These are phyloP conservation scores for Plebejus melissa DNA, from an alignment of 2,888 invertebrate species.

Conservation along the genomic window DNA sequence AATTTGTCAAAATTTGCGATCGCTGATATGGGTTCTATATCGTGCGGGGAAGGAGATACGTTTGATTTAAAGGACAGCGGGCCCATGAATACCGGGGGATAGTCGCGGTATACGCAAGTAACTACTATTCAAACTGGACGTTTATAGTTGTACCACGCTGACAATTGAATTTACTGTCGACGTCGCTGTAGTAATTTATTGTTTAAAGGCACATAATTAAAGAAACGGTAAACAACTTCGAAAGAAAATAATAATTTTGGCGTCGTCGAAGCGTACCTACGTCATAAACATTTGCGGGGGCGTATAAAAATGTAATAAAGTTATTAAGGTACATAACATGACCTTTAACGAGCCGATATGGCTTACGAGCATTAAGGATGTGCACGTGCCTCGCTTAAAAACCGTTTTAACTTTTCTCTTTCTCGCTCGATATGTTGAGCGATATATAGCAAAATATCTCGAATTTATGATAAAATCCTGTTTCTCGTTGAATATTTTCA, in stretches of 20 bases:
- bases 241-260: background rate
- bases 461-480: conserved; percentile 21
- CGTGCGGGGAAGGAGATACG: conserved; percentile 38
- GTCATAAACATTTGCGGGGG: background rate
- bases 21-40: conserved; percentile 41
- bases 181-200: background rate
- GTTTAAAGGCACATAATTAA: background rate
- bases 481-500: background rate
- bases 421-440: conserved; percentile 19
- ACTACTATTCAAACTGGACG: conserved; percentile 41
- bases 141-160: conserved; percentile 33
- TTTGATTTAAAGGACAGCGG: conserved; percentile 44
- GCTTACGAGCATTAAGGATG: conserved; percentile 29
- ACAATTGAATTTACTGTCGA: background rate
- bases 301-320: conserved; percentile 18
- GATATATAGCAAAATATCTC: conserved; percentile 23
- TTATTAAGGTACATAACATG: conserved; percentile 20
- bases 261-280: background rate
- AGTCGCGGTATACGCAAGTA: conserved; percentile 48
- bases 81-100: conserved; percentile 48
- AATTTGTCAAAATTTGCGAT: conserved; percentile 43
- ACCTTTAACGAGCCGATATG: conserved; percentile 17
- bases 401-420: conserved; percentile 19
- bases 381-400: conserved; percentile 15
- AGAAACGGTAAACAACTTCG: background rate